Evolutionary conservation across 2,888 invertebrate genomes (phyloP), one percentile per base, ranked within the genome.

Genomic region (Tuta absoluta): DNA sequence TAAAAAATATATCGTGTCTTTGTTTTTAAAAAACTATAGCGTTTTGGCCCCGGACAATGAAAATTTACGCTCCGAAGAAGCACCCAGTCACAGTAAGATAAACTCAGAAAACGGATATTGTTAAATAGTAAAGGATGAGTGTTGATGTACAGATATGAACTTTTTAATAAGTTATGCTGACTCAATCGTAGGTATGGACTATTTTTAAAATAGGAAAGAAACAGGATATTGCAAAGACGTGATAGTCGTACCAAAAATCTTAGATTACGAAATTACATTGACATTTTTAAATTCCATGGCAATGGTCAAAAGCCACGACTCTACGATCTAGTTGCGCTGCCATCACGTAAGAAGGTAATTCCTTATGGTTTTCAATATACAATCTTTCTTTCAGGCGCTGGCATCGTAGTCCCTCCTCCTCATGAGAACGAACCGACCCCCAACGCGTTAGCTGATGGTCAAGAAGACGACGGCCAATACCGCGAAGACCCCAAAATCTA

Each of bases 381-480:
- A 48, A 48, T 24, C 17, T 58, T 58, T 19, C 0, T 86, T 87
- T 58, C 81, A 93, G 94, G 94, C 65, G 81, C 87, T 21, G 93
- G 93, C 65, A 96, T 97, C 77, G 95, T 95, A 86, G 96, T 96
- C 0, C 95, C 97, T 0, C 96, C 97, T n/a, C 95, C 96, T 5
- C 95, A 96, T 0, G 76, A 95, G 21, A 93, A 92, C 78, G 93
- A 92, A 67, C 87, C 89, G 0, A 80, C 89, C 0, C 81, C 87
- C 45, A 93, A 93, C 77, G 89, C 92, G 0, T 79, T 92, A 38
- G 92, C 92, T 8, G 94, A 94, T 49, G 93, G 94, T 68, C 94
- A 95, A 77, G 94, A 96, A 76, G 97, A 97, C 77, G 97, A 97
- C 77, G 97, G 97, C 0, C 96, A 97, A 76, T 97, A 97, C 85